Percentiles rank a stretch among this genome's conserved stretches.
Evolutionary conservation across 2,888 invertebrate species (phyloP).

Genomic region (Acrocyrtus sp.): DNA sequence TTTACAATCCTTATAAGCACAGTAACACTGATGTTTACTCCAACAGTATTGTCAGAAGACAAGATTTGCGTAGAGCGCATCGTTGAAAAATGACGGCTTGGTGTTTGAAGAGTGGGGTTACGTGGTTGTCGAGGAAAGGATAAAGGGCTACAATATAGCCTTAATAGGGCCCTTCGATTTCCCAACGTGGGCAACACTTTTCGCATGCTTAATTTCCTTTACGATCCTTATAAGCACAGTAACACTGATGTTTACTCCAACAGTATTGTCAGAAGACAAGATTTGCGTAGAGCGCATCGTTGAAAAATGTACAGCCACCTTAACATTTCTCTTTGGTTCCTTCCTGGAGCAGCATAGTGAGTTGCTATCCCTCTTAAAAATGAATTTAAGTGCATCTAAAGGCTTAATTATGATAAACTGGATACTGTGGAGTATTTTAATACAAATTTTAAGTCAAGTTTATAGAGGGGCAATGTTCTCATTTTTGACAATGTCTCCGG

Average conservation of each 20-base stretch:
- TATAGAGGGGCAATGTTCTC: constrained; percentile 35
- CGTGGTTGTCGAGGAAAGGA: background rate
- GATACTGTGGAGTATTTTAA: constrained; percentile 17
- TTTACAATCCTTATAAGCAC: background rate
- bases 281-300: too few species aligned
- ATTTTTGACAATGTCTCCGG: background rate
- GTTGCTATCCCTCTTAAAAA: background rate
- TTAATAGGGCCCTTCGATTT: constrained; percentile 17
- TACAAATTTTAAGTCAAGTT: constrained; percentile 5
- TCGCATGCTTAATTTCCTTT: too few species aligned
- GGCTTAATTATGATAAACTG: background rate
- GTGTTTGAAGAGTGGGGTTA: background rate
- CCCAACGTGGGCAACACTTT: constrained; percentile 11
- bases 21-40: too few species aligned
- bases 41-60: too few species aligned
- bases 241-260: background rate
- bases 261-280: too few species aligned
- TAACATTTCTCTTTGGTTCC: constrained; percentile 14
- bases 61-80: too few species aligned
- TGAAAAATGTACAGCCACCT: too few species aligned
- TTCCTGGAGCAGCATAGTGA: constrained; percentile 23
- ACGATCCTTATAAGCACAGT: background rate
- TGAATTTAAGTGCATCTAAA: background rate
- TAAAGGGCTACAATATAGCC: background rate
- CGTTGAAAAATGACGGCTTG: too few species aligned